These are phyloP conservation scores for Caiman crocodilus DNA, from an alignment of 2,797 vertebrate species.

Conservation along the genomic window DNA sequence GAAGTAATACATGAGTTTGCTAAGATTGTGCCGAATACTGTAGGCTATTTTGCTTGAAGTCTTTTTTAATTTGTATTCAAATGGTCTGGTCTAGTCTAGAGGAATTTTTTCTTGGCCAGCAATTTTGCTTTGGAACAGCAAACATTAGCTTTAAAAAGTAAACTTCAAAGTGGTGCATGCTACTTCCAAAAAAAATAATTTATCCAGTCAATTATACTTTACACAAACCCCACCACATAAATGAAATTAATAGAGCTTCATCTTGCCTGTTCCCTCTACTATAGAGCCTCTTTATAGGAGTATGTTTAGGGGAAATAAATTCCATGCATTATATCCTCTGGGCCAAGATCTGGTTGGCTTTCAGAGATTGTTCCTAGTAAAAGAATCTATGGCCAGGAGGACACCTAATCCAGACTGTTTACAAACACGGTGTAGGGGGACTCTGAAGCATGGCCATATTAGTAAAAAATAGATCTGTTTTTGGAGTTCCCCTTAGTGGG, in stretches of 20 bases:
- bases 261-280: not conserved
- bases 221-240: not conserved
- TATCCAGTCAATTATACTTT: not conserved
- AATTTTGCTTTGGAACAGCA: constrained; percentile 45
- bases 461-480: not conserved
- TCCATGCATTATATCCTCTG: not conserved
- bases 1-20: not conserved
- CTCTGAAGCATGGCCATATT: not conserved
- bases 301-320: constrained; percentile 5
- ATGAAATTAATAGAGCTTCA: not conserved
- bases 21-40: constrained; percentile 22
- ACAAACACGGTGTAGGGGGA: not conserved
- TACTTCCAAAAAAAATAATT: constrained; percentile 42
- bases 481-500: not conserved
- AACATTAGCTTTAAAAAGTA: not conserved
- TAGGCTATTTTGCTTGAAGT: constrained; percentile 37
- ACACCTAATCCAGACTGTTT: not conserved
- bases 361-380: not conserved
- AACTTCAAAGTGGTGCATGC: not conserved
- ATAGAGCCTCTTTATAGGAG: constrained; percentile 2
- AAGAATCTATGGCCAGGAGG: fast-evolving
- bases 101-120: constrained; percentile 24
- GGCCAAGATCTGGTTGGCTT: not conserved
- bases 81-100: not conserved
- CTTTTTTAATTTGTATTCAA: not conserved